phyloP scores from a whole-genome alignment of 2,113 vertebrate genomes.

The Hyperopisus bebe region DNA sequence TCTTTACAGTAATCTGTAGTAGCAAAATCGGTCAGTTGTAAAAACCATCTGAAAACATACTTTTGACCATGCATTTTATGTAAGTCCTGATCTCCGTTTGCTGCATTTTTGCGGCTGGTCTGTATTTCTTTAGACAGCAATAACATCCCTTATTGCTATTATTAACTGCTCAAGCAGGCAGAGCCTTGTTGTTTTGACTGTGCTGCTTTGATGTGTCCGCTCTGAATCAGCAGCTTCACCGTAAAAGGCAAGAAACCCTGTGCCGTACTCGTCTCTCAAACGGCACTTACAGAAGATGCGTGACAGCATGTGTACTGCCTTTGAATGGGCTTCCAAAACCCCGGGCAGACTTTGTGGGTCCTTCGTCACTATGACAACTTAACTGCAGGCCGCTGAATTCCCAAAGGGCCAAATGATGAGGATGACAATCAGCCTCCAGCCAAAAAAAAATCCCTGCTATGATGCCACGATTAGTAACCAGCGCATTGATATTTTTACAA shows the following conservation, averaged over 20 bases:
- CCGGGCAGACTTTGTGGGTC: not conserved
- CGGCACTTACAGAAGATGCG: not conserved
- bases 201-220: not conserved
- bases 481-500: not conserved
- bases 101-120: not conserved
- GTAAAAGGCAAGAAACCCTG: conserved; percentile 16
- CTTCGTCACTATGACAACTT: not conserved
- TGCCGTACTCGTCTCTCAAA: not conserved
- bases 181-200: not conserved
- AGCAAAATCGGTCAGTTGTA: not conserved
- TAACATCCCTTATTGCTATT: not conserved
- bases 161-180: not conserved
- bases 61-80: not conserved
- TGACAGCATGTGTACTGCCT: not conserved
- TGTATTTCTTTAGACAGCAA: not conserved
- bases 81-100: not conserved
- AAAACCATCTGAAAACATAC: not conserved
- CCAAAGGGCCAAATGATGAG: not conserved
- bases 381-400: not conserved
- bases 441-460: not conserved
- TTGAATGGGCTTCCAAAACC: not conserved
- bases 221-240: not conserved
- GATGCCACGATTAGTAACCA: not conserved
- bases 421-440: not conserved
- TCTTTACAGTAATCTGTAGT: not conserved